Evolutionary conservation across 2,888 invertebrate genomes (phyloP), one percentile per base, ranked within the genome.

Genomic region (Eupithecia subfuscata): DNA sequence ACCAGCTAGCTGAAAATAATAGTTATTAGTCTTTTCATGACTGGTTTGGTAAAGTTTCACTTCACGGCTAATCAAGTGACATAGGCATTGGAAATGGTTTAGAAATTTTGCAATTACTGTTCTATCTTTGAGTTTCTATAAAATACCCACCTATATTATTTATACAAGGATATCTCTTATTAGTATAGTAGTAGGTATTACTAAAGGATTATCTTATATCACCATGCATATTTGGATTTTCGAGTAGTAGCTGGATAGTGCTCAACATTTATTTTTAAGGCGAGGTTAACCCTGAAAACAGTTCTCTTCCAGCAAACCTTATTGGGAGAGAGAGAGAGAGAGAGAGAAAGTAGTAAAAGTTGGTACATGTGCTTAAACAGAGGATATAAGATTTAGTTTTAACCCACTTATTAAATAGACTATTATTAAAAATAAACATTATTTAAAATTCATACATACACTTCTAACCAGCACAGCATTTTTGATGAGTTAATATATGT

Each of bases 31-130:
- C 64, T 73, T 73, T 74, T 68, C 68, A 75, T 68, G 70, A 74
- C 75, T 78, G 74, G 70, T 74, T 75, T 73, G 71, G 63, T 52
- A 77, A 80, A 79, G 85, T 89, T 88, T 87, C 86, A 84, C 87
- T 87, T 88, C 85, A 87, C 85, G 87, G 85, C 80, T 84, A 87
- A 88, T 88, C 87, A 84, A 84, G 83, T 82, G 82, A 83, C 83
- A n/a, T n/a, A 52, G 8, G 82, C 82, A 84, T 87, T 83, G 81
- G 82, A 81, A 79, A 82, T 79, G 77, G 83, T 70, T 65, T 69
- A 70, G 81, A 79, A 78, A 78, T 87, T 88, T 88, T 86, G 85
- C 85, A 84, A 85, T 81, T 30, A 71, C 22, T 16, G 67, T 43
- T 43, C 22, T 12, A 18, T 43, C 65, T 43, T 56, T 56, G 37